Evolutionary conservation across 1,140 invertebrate species (phyloP), one percentile per base, ranked within the genome.

Genomic region (Pogonomyrmex barbatus): DNA sequence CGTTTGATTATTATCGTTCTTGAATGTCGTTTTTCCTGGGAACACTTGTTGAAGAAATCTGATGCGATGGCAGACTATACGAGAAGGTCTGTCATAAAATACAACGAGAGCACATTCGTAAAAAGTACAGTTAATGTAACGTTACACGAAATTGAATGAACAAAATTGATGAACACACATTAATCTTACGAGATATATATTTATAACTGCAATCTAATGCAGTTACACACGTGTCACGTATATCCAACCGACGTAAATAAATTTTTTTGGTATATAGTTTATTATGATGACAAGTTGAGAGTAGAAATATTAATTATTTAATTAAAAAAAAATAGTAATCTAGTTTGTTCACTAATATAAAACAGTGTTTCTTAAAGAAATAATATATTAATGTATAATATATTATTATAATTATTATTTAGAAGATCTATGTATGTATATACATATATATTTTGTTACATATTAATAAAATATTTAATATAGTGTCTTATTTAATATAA

Each of bases 41-140:
- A 83, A 9, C 79, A 83, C 12, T 75, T 39, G 54, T n/a, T 8
- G 6, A 83, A 30, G 42, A 62, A 75, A 83, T 83, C 79, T 83
- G 42, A 81, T 24, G 77, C 77, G 52, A 73, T 60, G 36, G 65
- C 24, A 56, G 12, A 39, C 47, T 47, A 33, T 45, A 56, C 3
- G 9, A 58, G 8, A 73, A 82, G 30, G 75, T 75, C 71, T 82
- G 58, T 36, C 71, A 8, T 71, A 60, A 75, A 75, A n/a, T 12
- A 60, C 6, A 52, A 39, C 10, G 30, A 58, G 9, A 24, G 50
- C 58, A 24, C 10, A 33, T 60, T 83, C 9, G 33, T 75, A 75
- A 50, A 78, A 47, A 14, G 47, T 65, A 10, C 17, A 56, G 33
- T 67, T 77, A 85, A 68, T 10, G 12, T 39, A 24, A 14, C 52